Evolutionary conservation across 2,113 vertebrate species (phyloP).

Genomic region (Illadopsis cleaveri): DNA sequence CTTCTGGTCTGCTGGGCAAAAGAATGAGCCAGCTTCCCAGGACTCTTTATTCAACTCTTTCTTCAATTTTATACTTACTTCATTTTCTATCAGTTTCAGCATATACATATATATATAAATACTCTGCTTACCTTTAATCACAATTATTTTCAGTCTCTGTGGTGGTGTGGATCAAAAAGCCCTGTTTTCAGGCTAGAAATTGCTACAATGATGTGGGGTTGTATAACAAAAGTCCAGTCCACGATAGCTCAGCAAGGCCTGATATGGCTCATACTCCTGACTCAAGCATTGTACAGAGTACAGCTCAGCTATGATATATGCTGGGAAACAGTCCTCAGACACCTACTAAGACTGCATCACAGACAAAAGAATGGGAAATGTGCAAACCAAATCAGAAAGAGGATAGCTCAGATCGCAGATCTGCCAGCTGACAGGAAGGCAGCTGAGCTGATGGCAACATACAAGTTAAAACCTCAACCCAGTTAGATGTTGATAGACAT

Average conservation of each 20-base stretch:
- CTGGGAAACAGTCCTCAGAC: neutral
- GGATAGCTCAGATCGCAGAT: neutral
- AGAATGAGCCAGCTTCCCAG: neutral
- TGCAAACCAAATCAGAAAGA: neutral
- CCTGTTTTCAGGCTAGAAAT: neutral
- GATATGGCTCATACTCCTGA: neutral
- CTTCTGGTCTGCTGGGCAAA: neutral
- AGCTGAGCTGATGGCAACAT: neutral
- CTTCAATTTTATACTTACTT: neutral
- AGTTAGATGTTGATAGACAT: neutral
- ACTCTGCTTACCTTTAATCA: neutral
- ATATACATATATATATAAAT: neutral
- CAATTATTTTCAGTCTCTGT: neutral
- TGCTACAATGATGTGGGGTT: fast-evolving
- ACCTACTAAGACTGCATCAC: neutral
- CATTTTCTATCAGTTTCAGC: neutral
- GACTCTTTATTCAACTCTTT: neutral
- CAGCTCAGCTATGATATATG: fast-evolving
- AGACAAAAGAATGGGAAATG: neutral
- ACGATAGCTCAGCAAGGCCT: neutral
- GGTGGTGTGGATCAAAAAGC: neutral
- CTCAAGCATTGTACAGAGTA: neutral
- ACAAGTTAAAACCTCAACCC: neutral
- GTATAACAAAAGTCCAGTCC: neutral
- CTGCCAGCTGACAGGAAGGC: neutral